Conservation (phyloP, 2,888 invertebrate species). For the Oegoconia quadripuncta region DNA sequence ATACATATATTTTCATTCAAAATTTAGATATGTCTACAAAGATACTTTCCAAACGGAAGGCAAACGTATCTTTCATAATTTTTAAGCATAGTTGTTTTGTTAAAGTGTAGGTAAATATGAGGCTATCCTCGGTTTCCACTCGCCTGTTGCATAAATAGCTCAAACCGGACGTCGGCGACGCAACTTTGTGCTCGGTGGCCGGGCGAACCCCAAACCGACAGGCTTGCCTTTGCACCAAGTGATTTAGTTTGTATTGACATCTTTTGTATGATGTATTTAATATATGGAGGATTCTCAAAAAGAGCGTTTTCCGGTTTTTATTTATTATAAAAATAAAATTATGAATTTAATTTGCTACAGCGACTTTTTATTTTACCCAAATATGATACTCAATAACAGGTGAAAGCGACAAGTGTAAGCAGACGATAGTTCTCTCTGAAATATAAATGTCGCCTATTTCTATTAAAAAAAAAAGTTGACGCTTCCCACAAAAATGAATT, state of each 20-base stretch:
- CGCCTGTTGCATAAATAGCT: constrained; percentile 62
- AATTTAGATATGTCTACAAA: constrained; percentile 60
- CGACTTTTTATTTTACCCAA: constrained; percentile 37
- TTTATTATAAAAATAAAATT: constrained; percentile 77
- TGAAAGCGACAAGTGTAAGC: too few relatives aligned
- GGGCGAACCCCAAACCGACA: constrained; percentile 60
- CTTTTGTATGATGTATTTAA: constrained; percentile 79
- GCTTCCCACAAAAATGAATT: too few relatives aligned
- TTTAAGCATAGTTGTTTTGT: constrained; percentile 65
- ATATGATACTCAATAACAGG: too few relatives aligned
- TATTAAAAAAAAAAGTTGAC: too few relatives aligned
- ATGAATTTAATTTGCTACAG: constrained; percentile 77
- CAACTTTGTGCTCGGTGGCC: constrained; percentile 22
- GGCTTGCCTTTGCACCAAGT: constrained; percentile 80
- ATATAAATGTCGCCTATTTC: too few relatives aligned
- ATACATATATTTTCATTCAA: constrained; percentile 63
- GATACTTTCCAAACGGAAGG: constrained; percentile 66
- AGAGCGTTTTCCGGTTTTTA: constrained; percentile 76
- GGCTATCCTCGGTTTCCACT: constrained; percentile 73
- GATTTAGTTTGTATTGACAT: constrained; percentile 78
- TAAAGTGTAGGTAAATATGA: constrained; percentile 60
- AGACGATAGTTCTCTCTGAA: too few relatives aligned
- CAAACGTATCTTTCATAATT: constrained; percentile 65
- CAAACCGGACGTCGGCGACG: constrained; percentile 38
- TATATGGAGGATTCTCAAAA: constrained; percentile 71